Percentiles rank a stretch among this genome's conserved stretches.
Evolutionary conservation across 2,888 invertebrate genomes (phyloP).

Genomic region (Baronia brevicornis): DNA sequence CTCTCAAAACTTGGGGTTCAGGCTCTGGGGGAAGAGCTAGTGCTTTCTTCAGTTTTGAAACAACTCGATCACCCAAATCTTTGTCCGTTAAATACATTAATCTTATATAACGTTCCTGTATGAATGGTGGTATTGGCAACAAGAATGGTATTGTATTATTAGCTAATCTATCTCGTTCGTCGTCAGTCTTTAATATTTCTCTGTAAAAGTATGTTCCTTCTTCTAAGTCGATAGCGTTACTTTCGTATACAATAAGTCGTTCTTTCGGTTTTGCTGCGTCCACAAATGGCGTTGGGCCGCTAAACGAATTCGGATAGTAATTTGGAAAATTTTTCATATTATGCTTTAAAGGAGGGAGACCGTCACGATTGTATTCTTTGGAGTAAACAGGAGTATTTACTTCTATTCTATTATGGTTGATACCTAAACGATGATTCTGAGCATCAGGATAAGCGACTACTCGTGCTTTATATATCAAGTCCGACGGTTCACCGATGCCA

Average conservation of each 20-base stretch:
- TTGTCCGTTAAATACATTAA: conserved; percentile 8
- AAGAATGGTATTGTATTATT: conserved; percentile 22
- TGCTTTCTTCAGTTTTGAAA: conserved; percentile 1
- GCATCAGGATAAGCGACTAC: conserved; percentile 40
- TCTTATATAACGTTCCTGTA: too few relatives aligned
- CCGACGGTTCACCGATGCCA: conserved; percentile 50
- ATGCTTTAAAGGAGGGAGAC: conserved; percentile 79
- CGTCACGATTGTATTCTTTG: conserved; percentile 43
- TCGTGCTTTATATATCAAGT: conserved; percentile 39
- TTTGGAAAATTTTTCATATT: conserved; percentile 93
- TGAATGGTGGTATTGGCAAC: conserved; percentile 44
- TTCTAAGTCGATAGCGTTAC: conserved; percentile 36
- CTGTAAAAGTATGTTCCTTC: conserved; percentile 85
- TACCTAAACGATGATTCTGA: conserved; percentile 46
- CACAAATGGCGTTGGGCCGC: conserved; percentile 83
- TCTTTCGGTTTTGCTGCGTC: conserved; percentile 41
- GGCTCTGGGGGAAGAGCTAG: background rate
- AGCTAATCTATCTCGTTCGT: conserved; percentile 22
- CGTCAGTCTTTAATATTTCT: conserved; percentile 32
- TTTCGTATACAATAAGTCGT: conserved; percentile 28
- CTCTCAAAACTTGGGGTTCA: background rate
- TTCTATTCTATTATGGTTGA: conserved; percentile 41
- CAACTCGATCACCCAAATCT: conserved; percentile 3
- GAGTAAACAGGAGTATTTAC: conserved; percentile 43
- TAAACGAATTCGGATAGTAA: conserved; percentile 95